Base-by-base conservation (phyloP, 1,140 invertebrate genomes). In the Metopolophium dirhodum region DNA sequence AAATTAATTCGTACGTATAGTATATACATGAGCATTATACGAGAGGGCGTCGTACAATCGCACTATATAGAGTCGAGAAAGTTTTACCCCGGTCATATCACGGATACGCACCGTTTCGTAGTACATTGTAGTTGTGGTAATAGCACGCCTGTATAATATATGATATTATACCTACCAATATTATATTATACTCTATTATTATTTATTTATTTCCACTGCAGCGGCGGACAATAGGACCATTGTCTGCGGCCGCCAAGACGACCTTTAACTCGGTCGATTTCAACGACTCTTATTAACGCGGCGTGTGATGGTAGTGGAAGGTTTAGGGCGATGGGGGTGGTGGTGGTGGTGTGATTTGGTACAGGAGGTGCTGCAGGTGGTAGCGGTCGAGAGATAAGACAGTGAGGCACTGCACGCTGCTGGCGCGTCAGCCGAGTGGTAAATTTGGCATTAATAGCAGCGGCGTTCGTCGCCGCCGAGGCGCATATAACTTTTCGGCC, bases 221-320 rank as follows among this genome's bases (percentile, higher is more conserved):
- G 18, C 23, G 37, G 23, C 22, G 35, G n/a, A 91, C 90, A 91
- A 92, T 51, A 26, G 45, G 35, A 35, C 47, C 35, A 26, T 82
- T 85, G 68, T 49, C 47, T 37, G 30, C 23, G 7, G 41, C 20
- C 77, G 14, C 22, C 8, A 35, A 47, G 41, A 45, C 41, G 41
- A 83, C 45, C 91, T 92, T 92, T 83, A 37, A 92, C 91, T 92
- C 49, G 90, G 41, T 77, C 49, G 23, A 90, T 57, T 57, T 90
- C 35, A 30, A 22, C 41, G 61, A 20, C 30, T 45, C 57, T 47
- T 68, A 91, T 89, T 77, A 47, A 30, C 7, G 45, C 0, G 8
- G 23, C 3, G 41, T 11, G 37, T 85, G 23, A 85, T 23, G 83
- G 35, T 37, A 26, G 23, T 26, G 23, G 83, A 37, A 85, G 82